Evolutionary conservation across 2,888 invertebrate species (phyloP).

Genomic region (Aplocera efformata): DNA sequence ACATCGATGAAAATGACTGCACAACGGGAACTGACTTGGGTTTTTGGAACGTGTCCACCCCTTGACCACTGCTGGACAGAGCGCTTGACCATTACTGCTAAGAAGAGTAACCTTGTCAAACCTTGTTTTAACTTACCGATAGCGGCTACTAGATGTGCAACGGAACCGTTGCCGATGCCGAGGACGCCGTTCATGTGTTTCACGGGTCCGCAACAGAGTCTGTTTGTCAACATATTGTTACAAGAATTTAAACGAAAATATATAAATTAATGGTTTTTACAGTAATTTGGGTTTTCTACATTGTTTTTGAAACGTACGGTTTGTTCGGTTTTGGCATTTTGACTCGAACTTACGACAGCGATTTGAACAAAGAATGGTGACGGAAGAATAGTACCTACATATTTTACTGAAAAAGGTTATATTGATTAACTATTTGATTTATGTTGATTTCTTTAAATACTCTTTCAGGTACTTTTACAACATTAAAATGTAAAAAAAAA

Average conservation of each 20-base stretch:
- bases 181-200: conserved; percentile 40
- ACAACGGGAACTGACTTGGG: no score
- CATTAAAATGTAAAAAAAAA: no score
- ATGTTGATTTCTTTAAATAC: no score
- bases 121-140: conserved; percentile 45
- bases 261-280: conserved; percentile 33
- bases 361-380: conserved; percentile 34
- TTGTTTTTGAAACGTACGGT: conserved; percentile 43
- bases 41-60: no score
- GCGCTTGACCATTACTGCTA: no score
- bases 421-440: no score
- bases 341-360: conserved; percentile 37
- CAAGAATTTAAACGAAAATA: conserved; percentile 27
- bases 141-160: conserved; percentile 29
- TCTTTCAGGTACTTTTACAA: no score
- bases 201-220: conserved; percentile 37
- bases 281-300: conserved; percentile 42
- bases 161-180: conserved; percentile 31
- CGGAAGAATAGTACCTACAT: conserved; percentile 5
- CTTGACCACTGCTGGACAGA: no score
- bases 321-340: conserved; percentile 33
- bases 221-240: conserved; percentile 45
- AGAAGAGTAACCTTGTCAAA: no score
- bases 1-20: no score
- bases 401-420: no score